Evolutionary conservation across 1,140 invertebrate species (phyloP).

Genomic region (Eueides isabella): DNA sequence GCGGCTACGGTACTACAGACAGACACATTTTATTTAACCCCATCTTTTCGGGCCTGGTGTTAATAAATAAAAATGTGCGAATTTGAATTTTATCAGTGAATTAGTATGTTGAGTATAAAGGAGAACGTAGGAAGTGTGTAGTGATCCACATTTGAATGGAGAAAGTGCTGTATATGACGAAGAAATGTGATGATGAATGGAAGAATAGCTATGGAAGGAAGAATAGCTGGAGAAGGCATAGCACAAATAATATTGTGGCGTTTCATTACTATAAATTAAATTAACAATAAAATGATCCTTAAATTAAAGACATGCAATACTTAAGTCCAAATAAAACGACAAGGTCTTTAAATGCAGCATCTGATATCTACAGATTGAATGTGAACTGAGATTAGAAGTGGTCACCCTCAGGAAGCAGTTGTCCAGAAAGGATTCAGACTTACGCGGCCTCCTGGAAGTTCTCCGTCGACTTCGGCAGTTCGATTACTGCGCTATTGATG

Average conservation of each 20-base stretch:
- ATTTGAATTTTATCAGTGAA: too few relatives aligned
- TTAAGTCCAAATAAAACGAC: too few relatives aligned
- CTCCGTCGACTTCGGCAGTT: slow-evolving; percentile 66
- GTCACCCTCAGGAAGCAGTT: slow-evolving; percentile 69
- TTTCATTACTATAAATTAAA: too few relatives aligned
- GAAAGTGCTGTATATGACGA: neutral
- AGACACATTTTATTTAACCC: too few relatives aligned
- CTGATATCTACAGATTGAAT: slow-evolving; percentile 51
- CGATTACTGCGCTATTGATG: slow-evolving; percentile 60
- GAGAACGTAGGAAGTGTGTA: neutral
- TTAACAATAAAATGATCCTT: too few relatives aligned
- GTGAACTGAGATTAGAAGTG: slow-evolving; percentile 59
- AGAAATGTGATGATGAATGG: neutral
- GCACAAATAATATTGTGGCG: too few relatives aligned
- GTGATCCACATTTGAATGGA: neutral
- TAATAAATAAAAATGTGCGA: too few relatives aligned
- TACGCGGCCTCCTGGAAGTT: slow-evolving; percentile 67
- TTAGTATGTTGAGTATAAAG: neutral
- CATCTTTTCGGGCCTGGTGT: too few relatives aligned
- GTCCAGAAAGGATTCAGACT: slow-evolving; percentile 63
- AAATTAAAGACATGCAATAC: too few relatives aligned
- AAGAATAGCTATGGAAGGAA: neutral
- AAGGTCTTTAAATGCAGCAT: neutral
- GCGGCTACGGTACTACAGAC: too few relatives aligned
- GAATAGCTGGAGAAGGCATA: too few relatives aligned